Evolutionary conservation across 2,797 vertebrate species (phyloP), one percentile per base, ranked within the genome.

Genomic region (Tapirus indicus): DNA sequence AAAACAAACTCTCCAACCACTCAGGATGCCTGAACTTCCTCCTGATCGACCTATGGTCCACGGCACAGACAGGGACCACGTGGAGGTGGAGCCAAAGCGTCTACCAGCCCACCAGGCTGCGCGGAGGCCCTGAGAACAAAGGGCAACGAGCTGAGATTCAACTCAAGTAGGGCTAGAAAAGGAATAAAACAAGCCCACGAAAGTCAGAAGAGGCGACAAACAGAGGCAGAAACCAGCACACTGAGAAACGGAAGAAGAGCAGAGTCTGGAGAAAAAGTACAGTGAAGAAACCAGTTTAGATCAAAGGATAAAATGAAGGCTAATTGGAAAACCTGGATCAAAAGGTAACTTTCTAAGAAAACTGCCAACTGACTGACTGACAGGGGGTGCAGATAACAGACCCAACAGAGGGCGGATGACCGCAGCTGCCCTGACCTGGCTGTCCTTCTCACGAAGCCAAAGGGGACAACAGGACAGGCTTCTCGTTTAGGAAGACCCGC

Each of bases 41-140:
- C 38, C 49, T 2, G 9, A n/a, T 32, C 82, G 6, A 20, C 14
- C 6, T 0, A 38, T 3, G 16, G 68, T 7, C 77, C 52, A 29
- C 0, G 1, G 17, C 29, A 27, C 23, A 1, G 20, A 6, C 27
- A 29, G 5, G 6, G 17, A n/a, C 1, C 0, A 41, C 3, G 41
- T 7, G 7, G 69, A 62, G 18, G 4, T 0, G 35, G 35, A 38
- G 14, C 64, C 35, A 0, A 7, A n/a, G 29, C 27, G 52, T 1
- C n/a, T 0, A 16, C 7, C 77, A 7, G 2, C 29, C n/a, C 23
- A 6, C 5, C 23, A 2, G 66, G 25, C 71, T 29, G 44, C 12
- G 32, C 18, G 29, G 6, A 1, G 2, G 27, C 16, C 68, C 14
- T 3, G 21, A 60, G 18, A 23, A 69, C 0, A 18, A 4, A n/a